Conservation (phyloP, 2,888 invertebrate genomes). For the Lacanobia wlatinum region DNA sequence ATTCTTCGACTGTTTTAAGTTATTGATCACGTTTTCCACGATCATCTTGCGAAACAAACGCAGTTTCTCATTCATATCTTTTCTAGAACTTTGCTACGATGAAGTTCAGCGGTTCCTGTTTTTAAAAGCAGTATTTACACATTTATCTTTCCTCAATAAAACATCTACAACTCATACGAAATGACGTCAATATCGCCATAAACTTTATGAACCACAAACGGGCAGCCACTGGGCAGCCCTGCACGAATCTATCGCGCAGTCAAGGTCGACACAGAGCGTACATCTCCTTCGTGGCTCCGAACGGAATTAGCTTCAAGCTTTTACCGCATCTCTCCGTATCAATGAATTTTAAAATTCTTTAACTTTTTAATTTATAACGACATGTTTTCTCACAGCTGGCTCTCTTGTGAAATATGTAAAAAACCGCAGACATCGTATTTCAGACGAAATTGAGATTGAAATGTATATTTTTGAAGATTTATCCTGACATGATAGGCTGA, state of each 20-base stretch:
- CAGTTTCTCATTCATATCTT: not conserved
- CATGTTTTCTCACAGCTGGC: slow-evolving; percentile 50
- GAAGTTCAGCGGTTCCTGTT: not conserved
- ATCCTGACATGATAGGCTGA: slow-evolving; percentile 2
- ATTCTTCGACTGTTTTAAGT: not conserved
- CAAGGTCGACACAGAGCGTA: slow-evolving; percentile 44
- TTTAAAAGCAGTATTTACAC: slow-evolving; percentile 24
- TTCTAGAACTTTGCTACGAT: not conserved
- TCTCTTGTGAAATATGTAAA: slow-evolving; percentile 24
- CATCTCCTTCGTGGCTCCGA: slow-evolving; percentile 18
- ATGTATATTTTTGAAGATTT: slow-evolving; percentile 3
- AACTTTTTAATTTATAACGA: slow-evolving; percentile 30
- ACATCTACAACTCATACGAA: slow-evolving; percentile 12
- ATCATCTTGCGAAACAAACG: not conserved
- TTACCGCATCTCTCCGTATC: slow-evolving; percentile 40
- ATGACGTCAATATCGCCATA: slow-evolving; percentile 49
- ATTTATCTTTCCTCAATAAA: slow-evolving; percentile 43
- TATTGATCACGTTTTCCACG: no score
- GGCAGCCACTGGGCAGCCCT: slow-evolving; percentile 39
- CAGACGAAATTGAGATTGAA: slow-evolving; percentile 28
- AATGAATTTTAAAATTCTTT: slow-evolving; percentile 55
- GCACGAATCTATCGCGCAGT: slow-evolving; percentile 25
- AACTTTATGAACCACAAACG: slow-evolving; percentile 27
- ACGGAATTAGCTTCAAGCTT: slow-evolving; percentile 38
- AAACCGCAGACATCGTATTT: slow-evolving; percentile 29